These are phyloP conservation scores for Forbesichthys papilliferus DNA, from an alignment of 2,113 vertebrate species.

Conservation along the genomic window DNA sequence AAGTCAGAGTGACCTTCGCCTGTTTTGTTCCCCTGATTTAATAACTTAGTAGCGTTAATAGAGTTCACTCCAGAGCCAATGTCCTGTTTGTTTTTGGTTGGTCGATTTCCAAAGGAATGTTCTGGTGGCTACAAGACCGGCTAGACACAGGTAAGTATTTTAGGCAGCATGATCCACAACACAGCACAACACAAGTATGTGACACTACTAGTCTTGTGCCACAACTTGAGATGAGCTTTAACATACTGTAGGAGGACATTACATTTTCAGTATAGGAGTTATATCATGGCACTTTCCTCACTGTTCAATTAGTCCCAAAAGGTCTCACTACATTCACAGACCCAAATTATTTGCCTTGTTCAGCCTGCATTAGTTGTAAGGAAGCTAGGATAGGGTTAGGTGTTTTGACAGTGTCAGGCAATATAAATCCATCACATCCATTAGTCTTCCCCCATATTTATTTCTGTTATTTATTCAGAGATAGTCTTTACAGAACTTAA, in stretches of 20 bases:
- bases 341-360: not conserved
- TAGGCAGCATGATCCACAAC: conserved; percentile 45
- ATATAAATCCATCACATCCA: not conserved
- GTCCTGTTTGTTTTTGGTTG: conserved; percentile 61
- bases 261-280: not conserved
- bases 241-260: not conserved
- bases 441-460: no score
- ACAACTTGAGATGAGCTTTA: not conserved
- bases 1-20: conserved; percentile 27
- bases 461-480: not conserved
- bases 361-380: not conserved
- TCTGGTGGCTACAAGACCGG: conserved; percentile 60
- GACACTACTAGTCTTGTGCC: not conserved
- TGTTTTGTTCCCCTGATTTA: conserved; percentile 28
- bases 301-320: no score
- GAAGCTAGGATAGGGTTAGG: not conserved
- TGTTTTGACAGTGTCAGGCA: not conserved
- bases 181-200: not conserved
- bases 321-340: no score
- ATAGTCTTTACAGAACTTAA: conserved; percentile 11
- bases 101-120: conserved; percentile 63
- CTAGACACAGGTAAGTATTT: conserved; percentile 71
- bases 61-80: conserved; percentile 48
- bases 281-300: no score
- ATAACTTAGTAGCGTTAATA: conserved; percentile 42